Percentiles rank a stretch among this genome's conserved stretches.
These are phyloP conservation scores for Gryon sp. DNA, from an alignment of 1,140 invertebrate species.

Conservation along the genomic window DNA sequence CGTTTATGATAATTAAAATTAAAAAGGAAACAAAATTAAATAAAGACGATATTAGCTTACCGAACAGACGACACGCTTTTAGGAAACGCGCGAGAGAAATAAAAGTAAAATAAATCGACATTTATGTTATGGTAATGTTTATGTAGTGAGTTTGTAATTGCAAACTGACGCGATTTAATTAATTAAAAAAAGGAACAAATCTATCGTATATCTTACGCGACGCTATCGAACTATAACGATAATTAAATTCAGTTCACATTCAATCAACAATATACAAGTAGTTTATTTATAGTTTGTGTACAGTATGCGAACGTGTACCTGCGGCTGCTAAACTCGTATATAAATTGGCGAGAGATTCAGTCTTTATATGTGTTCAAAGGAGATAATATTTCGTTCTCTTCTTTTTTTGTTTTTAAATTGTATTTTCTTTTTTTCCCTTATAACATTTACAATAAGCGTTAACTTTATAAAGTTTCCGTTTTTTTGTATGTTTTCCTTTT, in stretches of 20 bases:
- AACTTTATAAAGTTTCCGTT: too few species aligned
- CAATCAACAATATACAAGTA: conserved; percentile 72
- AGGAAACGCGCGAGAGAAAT: conserved; percentile 4
- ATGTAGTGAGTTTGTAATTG: too few species aligned
- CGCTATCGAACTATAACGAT: conserved; percentile 69
- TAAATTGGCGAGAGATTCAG: conserved; percentile 79
- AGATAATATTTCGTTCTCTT: conserved; percentile 69
- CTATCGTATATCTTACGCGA: conserved; percentile 22
- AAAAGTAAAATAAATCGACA: neutral
- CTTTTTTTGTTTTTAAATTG: too few species aligned
- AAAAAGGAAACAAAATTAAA: too few species aligned
- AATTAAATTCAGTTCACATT: too few species aligned
- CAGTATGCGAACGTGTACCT: conserved; percentile 68
- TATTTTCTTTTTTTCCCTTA: too few species aligned
- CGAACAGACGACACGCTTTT: conserved; percentile 15
- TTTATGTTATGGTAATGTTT: too few species aligned
- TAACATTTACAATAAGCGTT: conserved; percentile 72
- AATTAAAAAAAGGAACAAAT: conserved; percentile 17
- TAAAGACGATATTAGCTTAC: neutral
- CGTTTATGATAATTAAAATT: too few species aligned
- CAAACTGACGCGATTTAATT: conserved; percentile 26
- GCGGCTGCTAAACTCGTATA: conserved; percentile 74
- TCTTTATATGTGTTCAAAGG: conserved; percentile 70
- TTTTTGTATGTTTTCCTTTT: too few species aligned
- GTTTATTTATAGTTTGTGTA: conserved; percentile 64